Base-by-base conservation (phyloP, 2,113 vertebrate genomes). In the Eclectus roratus region DNA sequence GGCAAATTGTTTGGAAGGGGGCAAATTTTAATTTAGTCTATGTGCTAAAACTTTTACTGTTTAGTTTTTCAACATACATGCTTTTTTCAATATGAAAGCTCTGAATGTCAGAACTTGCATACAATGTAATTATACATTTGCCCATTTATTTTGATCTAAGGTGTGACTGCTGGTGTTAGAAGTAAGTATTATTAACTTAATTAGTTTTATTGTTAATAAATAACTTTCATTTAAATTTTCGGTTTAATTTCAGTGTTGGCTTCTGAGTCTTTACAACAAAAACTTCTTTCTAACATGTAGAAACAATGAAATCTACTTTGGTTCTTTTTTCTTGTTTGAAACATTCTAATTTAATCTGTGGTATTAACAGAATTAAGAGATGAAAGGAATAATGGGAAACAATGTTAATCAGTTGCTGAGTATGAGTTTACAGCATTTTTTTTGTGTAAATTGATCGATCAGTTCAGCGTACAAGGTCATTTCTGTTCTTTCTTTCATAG, bases 121-220 rank as follows among this genome's bases (percentile, higher is more conserved):
- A 52, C 66, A 49, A 46, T 24, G 27, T 85, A 66, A 73, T 93
- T 97, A 85, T 56, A n/a, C 13, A 7, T 85, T 85, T 97, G 37
- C 41, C 63, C 49, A 28, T 72, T 89, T 80, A 90, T 95, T 97
- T 95, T 97, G 90, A 95, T 88, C 74, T 66, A 25, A 96, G 82
- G 88, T 95, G 92, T 95, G 78, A 94, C 61, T 94, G 66, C 61
- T 91, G 65, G 80, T 91, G 35, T 87, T 96, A 87, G 77, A 88
- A 91, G 39, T 88, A 74, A 60, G n/a, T 63, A 41, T 79, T 73
- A 85, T 93, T 93, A 72, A 64, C 74, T 91, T 89, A 79, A 88
- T 95, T 76, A 76, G 47, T 60, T 96, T 95, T 94, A 93, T 77
- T 91, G 82, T 90, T 93, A 83, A 85, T 96, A 95, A 95, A 72